Base-by-base conservation (phyloP, 2,797 vertebrate genomes). In the Sebastes umbrosus region DNA sequence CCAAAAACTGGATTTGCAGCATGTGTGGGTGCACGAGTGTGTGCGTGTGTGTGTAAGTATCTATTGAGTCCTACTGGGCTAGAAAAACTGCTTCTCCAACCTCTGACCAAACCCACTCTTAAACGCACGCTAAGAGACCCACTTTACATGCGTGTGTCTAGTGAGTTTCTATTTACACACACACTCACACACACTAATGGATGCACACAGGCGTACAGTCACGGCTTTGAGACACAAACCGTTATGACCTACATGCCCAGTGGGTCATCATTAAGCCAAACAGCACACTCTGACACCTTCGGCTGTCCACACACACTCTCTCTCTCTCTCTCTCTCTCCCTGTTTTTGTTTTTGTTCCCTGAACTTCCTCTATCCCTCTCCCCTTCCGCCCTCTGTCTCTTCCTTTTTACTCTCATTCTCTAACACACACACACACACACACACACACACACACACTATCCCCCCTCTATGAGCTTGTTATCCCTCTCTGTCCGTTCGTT, bases 51-150 rank as follows among this genome's bases (percentile, higher is more conserved):
- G 83, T 32, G 83, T 59, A 64, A 76, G 87, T 86, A 54, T 90
- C 78, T 78, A 67, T 80, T 67, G 75, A 81, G 89, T 90, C 83
- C 73, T 69, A 73, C 63, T 2, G 43, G 1, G 86, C 89, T 93
- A 94, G 73, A 93, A 93, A 94, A 95, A 93, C 93, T 93, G 93
- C 93, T 95, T 94, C 93, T 93, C 86, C 93, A 94, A 94, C 90
- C 90, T 91, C 88, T 89, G 90, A 91, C 90, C 87, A 84, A 86
- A 85, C 80, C 80, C 89, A 82, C 90, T 84, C 92, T 88, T 83
- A 81, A 85, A 85, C 80, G 29, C 79, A 71, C 36, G 59, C 77
- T 80, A 27, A 84, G 75, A 86, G 87, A 85, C 82, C 86, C 84
- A 87, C 82, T 90, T 85, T 83, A 57, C 80, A 57, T 73, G 50